Evolutionary conservation across 2,797 vertebrate genomes (phyloP).

Genomic region (Ataeniobius toweri): DNA sequence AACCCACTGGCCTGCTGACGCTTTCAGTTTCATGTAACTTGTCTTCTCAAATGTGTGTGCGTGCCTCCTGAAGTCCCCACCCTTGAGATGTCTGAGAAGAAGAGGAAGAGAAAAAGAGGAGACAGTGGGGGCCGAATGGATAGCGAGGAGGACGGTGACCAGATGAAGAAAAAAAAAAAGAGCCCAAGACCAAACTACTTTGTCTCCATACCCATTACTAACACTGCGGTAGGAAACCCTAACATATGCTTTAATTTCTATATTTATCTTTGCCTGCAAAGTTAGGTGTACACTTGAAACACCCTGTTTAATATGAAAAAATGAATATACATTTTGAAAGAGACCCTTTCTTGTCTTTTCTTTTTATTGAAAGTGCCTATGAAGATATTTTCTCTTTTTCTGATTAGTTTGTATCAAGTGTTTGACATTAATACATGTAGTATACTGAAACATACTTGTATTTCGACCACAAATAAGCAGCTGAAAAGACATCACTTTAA

Average conservation of each 20-base stretch:
- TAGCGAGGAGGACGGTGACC: constrained; percentile 77
- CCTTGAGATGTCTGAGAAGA: constrained; percentile 71
- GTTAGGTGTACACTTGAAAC: neutral
- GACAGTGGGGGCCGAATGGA: constrained; percentile 62
- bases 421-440: neutral
- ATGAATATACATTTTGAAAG: neutral
- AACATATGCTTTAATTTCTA: neutral
- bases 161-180: constrained; percentile 80
- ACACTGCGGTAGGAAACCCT: constrained; percentile 80
- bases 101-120: constrained; percentile 84
- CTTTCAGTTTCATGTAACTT: neutral
- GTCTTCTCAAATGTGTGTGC: neutral
- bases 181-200: constrained; percentile 90
- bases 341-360: neutral
- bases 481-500: neutral
- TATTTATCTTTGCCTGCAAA: neutral
- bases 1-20: accelerated
- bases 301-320: neutral
- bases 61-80: constrained; percentile 34
- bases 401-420: neutral
- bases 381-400: neutral
- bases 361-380: neutral
- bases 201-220: constrained; percentile 92
- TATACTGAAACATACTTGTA: neutral
- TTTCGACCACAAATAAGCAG: neutral